Conservation (phyloP, 2,888 invertebrate genomes). For the Galeopsomyia nigrocyanea region DNA sequence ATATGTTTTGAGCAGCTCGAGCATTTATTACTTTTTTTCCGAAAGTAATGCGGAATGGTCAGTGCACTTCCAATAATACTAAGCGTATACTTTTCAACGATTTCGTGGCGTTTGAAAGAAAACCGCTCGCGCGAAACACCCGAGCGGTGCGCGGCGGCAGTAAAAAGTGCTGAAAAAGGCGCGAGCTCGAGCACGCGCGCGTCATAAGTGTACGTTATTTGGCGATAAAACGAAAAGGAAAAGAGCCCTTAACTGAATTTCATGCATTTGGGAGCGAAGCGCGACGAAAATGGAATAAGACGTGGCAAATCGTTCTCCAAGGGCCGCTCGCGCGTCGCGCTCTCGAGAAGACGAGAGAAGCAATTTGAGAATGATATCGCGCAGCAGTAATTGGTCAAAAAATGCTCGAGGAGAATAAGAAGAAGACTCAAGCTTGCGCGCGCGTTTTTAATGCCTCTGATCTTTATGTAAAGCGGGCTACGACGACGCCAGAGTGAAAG, state of each 20-base stretch:
- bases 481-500: constrained; percentile 56
- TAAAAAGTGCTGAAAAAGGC: constrained; percentile 44
- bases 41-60: too few relatives aligned
- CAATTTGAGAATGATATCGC: constrained; percentile 59
- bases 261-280: constrained; percentile 35
- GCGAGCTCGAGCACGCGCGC: background rate
- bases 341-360: constrained; percentile 48
- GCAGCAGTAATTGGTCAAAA: constrained; percentile 58
- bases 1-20: too few relatives aligned
- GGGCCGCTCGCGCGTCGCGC: constrained; percentile 31
- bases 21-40: too few relatives aligned
- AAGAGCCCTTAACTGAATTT: constrained; percentile 42
- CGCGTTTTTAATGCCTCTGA: constrained; percentile 69
- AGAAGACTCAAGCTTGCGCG: constrained; percentile 53
- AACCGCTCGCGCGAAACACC: too few relatives aligned
- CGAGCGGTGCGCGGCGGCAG: constrained; percentile 45
- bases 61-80: too few relatives aligned
- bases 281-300: constrained; percentile 47
- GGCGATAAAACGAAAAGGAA: too few relatives aligned
- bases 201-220: too few relatives aligned
- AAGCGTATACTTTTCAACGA: too few relatives aligned
- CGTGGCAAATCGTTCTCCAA: constrained; percentile 44
- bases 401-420: constrained; percentile 48
- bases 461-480: constrained; percentile 67
- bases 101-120: too few relatives aligned